phyloP scores from a whole-genome alignment of 1,140 invertebrate genomes.

The Lepidurus arcticus region DNA sequence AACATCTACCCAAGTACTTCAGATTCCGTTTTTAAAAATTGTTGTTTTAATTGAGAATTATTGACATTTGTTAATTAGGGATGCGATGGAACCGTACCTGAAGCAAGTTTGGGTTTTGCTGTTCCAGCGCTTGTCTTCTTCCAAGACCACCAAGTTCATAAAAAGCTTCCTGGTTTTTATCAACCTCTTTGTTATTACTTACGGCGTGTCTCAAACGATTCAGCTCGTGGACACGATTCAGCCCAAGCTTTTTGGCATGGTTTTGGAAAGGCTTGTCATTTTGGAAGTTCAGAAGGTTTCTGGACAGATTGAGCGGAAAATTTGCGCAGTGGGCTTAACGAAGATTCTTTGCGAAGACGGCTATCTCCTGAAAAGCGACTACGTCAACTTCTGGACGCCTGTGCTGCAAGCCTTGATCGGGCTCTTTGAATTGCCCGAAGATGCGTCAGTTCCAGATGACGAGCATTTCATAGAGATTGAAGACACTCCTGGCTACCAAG shows the following conservation, averaged over 20 bases:
- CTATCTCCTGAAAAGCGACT: constrained; percentile 45
- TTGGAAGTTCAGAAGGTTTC: constrained; percentile 79
- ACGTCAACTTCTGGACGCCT: constrained; percentile 46
- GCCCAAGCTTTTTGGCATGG: constrained; percentile 88
- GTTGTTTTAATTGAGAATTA: not conserved
- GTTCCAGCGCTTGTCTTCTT: constrained; percentile 83
- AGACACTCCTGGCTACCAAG: constrained; percentile 78
- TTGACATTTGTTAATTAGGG: constrained; percentile 37
- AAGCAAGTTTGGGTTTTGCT: constrained; percentile 85
- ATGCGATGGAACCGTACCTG: constrained; percentile 64
- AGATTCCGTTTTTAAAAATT: constrained; percentile 34
- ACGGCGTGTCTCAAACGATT: constrained; percentile 64
- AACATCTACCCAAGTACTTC: constrained; percentile 65
- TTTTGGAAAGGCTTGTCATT: constrained; percentile 79
- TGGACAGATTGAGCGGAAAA: constrained; percentile 74
- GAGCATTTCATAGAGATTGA: constrained; percentile 83
- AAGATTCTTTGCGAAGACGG: constrained; percentile 75
- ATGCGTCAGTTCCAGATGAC: constrained; percentile 68
- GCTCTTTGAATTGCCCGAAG: constrained; percentile 80
- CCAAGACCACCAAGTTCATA: constrained; percentile 91
- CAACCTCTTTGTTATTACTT: constrained; percentile 72
- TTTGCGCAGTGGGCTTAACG: constrained; percentile 79
- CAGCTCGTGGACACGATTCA: constrained; percentile 80
- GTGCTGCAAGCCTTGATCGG: constrained; percentile 68
- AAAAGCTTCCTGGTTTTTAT: constrained; percentile 85